Evolutionary conservation across 2,888 invertebrate genomes (phyloP).

Genomic region (Heterodera filipjevi): DNA sequence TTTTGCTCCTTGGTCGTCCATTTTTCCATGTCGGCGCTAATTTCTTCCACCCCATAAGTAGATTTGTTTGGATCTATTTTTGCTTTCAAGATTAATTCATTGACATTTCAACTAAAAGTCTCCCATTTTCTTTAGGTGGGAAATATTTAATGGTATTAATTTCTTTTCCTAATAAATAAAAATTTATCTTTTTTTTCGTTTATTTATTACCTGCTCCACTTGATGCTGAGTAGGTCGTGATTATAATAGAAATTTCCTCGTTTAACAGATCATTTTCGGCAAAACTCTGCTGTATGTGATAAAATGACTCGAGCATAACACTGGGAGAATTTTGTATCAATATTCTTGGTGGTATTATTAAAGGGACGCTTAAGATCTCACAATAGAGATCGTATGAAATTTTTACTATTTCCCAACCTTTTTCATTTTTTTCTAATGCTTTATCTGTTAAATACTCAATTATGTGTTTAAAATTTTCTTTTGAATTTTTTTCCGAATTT

Average conservation of each 20-base stretch:
- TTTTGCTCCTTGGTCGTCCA: no score
- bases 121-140: not conserved
- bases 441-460: not conserved
- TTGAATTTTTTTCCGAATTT: not conserved
- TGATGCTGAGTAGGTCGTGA: not conserved
- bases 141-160: not conserved
- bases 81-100: not conserved
- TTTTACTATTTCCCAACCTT: not conserved
- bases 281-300: not conserved
- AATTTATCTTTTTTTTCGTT: not conserved
- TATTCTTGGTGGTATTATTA: not conserved
- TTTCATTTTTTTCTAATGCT: not conserved
- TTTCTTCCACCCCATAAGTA: not conserved
- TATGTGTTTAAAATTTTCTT: not conserved
- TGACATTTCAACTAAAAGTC: not conserved
- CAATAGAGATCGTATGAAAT: not conserved
- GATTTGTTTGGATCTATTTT: not conserved
- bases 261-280: not conserved
- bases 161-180: not conserved
- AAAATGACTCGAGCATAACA: not conserved
- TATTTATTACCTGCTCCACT: not conserved
- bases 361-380: not conserved
- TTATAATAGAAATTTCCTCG: not conserved
- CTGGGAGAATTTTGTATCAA: not conserved
- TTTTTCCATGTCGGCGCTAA: not conserved